phyloP scores from a whole-genome alignment of 35 echinoderm and acorn worm genomes.

The Nesometra sesokonis region DNA sequence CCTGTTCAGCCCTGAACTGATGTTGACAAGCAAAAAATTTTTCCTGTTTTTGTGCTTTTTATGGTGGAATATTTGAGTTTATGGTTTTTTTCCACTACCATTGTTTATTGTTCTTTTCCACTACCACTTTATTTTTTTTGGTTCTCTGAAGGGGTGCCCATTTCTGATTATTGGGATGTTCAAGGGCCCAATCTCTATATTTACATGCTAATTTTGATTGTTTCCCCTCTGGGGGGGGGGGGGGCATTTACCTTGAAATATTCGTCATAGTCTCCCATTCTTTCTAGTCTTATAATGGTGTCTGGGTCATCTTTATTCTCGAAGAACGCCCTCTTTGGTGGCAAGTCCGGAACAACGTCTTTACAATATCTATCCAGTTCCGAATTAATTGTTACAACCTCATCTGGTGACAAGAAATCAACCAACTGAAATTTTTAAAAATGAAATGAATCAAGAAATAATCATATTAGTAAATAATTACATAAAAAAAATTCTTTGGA shows the following conservation, averaged over 20 bases:
- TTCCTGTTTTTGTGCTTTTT: too few relatives aligned
- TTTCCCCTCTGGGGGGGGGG: background rate
- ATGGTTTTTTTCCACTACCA: too few relatives aligned
- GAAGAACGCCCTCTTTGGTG: conserved; percentile 20
- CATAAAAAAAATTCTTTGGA: background rate
- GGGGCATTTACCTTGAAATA: conserved; percentile 25
- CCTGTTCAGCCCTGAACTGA: too few relatives aligned
- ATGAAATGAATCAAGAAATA: background rate
- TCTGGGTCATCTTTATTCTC: conserved; percentile 29
- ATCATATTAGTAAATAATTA: background rate
- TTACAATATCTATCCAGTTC: conserved; percentile 21
- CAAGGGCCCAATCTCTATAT: too few relatives aligned
- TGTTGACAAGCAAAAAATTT: too few relatives aligned
- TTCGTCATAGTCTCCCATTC: conserved; percentile 26
- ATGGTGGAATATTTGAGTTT: too few relatives aligned
- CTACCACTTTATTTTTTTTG: too few relatives aligned
- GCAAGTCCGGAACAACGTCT: conserved; percentile 24
- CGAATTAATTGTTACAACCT: conserved; percentile 5
- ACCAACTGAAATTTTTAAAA: background rate
- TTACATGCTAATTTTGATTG: background rate
- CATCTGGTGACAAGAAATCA: conserved; percentile 17
- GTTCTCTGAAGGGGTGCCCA: too few relatives aligned
- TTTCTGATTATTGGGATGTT: too few relatives aligned
- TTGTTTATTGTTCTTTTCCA: too few relatives aligned
- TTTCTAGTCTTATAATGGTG: conserved; percentile 27